phyloP scores from a whole-genome alignment of 2,888 invertebrate species.

The Phaonia tiefii region DNA sequence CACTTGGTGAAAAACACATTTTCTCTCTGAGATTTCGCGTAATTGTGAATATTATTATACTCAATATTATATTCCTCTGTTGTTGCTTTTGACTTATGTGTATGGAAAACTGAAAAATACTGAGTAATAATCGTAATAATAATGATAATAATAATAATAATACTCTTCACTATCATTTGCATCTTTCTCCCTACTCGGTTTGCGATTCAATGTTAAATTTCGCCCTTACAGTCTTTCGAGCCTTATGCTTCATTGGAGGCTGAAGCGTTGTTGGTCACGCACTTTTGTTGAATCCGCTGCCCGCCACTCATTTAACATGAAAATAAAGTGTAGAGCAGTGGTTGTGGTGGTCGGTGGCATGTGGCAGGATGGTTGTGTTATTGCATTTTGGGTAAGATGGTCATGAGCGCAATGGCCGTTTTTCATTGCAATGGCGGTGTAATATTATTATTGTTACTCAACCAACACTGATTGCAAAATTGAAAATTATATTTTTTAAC shows the following conservation, averaged over 20 bases:
- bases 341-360: neutral
- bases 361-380: neutral
- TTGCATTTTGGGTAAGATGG: neutral
- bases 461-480: constrained; percentile 41
- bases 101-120: neutral
- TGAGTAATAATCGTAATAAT: constrained; percentile 33
- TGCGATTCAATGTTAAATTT: neutral
- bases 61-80: constrained; percentile 6
- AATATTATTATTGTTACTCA: constrained; percentile 30
- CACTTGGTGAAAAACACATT: constrained; percentile 5
- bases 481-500: constrained; percentile 61
- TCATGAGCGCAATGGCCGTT: too few species aligned
- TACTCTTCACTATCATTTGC: constrained; percentile 32
- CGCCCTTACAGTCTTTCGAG: neutral
- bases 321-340: neutral
- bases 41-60: constrained; percentile 38
- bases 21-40: constrained; percentile 18
- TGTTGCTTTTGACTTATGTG: neutral
- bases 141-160: too few species aligned
- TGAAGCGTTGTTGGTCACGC: neutral
- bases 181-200: constrained; percentile 10
- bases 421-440: constrained; percentile 12
- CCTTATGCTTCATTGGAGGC: neutral
- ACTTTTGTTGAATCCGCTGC: neutral
- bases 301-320: neutral